Base-by-base conservation (phyloP, 2,797 vertebrate species). In the Champsocephalus gunnari region DNA sequence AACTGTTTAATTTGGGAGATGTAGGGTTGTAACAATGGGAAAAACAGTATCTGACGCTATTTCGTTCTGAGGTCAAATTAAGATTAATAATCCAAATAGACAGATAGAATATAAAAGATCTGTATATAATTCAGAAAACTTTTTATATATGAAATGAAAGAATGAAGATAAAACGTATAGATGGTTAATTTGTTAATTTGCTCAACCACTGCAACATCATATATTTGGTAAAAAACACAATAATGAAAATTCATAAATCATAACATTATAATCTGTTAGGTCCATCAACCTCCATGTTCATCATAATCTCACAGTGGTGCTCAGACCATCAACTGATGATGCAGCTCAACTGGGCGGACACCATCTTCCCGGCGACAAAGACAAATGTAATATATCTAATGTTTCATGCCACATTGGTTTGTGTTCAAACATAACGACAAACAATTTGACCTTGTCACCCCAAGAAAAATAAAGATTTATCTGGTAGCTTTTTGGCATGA, bases 351-450 rank as follows among this genome's bases (percentile, higher is more conserved):
- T 87, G 88, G 82, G 84, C 77, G 67, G 82, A 49, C 80, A 85
- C 88, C 88, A 86, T 91, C 73, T 90, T 80, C 79, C 75, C 41
- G 2, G 75, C 75, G 79, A 89, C 87, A 88, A 85, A 84, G 66
- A 28, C 66, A 73, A 60, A 75, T 63, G 55, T 77, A 34, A 73
- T 28, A 28, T 28, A 28, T 28, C 19, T 2, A 64, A 38, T 38
- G 34, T 38, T 7, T 38, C 34, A 38, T 38, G 8, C 24, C 59
- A 69, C 19, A 54, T 54, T 53, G 54, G 38, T 59, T 68, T 77
- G 49, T 51, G 16, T 56, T 8, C 24, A 14, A 74, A 34, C 19
- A 5, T 60, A 47, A 67, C 14, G 64, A 83, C 54, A 57, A 24
- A 11, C 34, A 12, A 3, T 58, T 53, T 65, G 1, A 55, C 43